Conservation (phyloP, 2,113 vertebrate genomes). For the Prunella fulvescens region DNA sequence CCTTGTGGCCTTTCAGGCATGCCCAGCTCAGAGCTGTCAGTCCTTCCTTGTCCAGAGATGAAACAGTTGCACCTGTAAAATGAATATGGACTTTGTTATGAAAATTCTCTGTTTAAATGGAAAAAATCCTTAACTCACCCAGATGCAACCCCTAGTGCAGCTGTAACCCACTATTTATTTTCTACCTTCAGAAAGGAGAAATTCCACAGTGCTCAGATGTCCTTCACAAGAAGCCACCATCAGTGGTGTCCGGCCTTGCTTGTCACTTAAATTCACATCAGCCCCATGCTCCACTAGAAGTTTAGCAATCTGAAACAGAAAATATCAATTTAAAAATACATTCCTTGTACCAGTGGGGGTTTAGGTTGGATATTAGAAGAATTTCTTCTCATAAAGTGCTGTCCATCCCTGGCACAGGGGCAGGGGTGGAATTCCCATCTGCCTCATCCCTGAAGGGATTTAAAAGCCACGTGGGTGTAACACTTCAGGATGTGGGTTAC, state of each 20-base stretch:
- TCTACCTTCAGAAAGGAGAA: conserved; percentile 90
- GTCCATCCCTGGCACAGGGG: neutral
- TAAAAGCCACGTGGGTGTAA: neutral
- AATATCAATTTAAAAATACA: neutral
- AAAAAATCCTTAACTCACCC: neutral
- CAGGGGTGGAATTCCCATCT: neutral
- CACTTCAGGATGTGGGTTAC: neutral
- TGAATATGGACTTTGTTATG: neutral
- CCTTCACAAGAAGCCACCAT: conserved; percentile 98
- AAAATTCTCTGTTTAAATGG: neutral
- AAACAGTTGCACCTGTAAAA: conserved; percentile 83
- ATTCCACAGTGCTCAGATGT: conserved; percentile 90
- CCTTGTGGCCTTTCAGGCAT: conserved; percentile 93
- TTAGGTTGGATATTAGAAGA: neutral
- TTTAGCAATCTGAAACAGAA: conserved; percentile 82
- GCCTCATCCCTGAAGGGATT: neutral
- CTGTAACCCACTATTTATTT: neutral
- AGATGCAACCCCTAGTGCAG: neutral
- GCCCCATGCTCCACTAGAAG: conserved; percentile 84
- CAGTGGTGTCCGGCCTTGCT: conserved; percentile 92
- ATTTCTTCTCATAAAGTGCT: neutral
- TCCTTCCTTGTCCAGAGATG: conserved; percentile 93
- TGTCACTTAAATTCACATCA: conserved; percentile 91
- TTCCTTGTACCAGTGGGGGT: neutral
- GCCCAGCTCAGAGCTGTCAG: conserved; percentile 95